These are phyloP conservation scores for Indicator maculatus DNA, from an alignment of 2,113 vertebrate species.

Conservation along the genomic window DNA sequence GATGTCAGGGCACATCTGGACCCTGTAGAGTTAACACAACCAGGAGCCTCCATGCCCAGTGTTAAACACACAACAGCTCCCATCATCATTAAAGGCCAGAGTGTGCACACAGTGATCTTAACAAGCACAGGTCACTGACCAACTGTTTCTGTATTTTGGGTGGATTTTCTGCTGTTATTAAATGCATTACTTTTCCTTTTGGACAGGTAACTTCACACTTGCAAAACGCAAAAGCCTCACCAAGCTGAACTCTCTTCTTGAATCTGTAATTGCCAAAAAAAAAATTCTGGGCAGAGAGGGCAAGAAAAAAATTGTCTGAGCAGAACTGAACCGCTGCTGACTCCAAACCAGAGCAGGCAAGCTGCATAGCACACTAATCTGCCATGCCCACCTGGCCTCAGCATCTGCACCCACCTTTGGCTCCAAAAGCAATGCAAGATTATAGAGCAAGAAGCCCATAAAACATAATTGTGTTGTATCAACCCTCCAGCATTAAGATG, in stretches of 20 bases:
- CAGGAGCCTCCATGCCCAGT: accelerated
- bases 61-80: no score
- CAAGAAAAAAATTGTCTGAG: not conserved
- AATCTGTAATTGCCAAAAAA: not conserved
- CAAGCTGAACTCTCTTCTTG: not conserved
- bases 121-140: not conserved
- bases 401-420: not conserved
- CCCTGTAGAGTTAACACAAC: not conserved
- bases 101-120: accelerated
- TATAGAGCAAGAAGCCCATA: not conserved
- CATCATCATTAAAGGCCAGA: not conserved
- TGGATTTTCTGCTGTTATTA: not conserved
- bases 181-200: not conserved
- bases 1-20: not conserved
- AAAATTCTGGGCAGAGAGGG: not conserved
- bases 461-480: not conserved
- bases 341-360: not conserved
- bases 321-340: not conserved
- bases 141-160: not conserved
- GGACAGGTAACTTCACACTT: not conserved
- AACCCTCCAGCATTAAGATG: not conserved
- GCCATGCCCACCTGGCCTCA: not conserved
- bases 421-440: not conserved
- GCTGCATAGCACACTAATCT: not conserved
- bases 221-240: not conserved